These are phyloP conservation scores for Lonchura striata DNA, from an alignment of 2,113 vertebrate species.

Conservation along the genomic window DNA sequence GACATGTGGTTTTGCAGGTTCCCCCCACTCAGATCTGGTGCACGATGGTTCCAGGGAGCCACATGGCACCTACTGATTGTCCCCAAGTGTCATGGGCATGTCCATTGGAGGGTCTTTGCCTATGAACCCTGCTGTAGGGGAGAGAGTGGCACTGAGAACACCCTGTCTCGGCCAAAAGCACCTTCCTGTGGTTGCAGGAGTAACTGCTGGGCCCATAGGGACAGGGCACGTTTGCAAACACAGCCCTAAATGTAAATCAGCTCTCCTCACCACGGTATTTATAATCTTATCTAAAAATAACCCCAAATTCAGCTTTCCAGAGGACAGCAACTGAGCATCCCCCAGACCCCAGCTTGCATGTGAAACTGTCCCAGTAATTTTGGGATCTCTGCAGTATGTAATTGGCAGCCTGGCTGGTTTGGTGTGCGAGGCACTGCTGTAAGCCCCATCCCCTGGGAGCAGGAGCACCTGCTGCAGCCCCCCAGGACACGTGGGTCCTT, in stretches of 20 bases:
- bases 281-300: conserved; percentile 37
- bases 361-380: conserved; percentile 42
- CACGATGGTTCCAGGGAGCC: rapidly evolving
- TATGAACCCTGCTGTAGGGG: background rate
- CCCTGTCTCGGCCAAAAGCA: background rate
- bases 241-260: conserved; percentile 16
- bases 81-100: rapidly evolving
- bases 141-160: background rate
- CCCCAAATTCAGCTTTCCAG: conserved; percentile 4
- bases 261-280: conserved; percentile 6
- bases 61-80: background rate
- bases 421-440: background rate
- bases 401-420: background rate
- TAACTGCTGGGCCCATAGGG: rapidly evolving
- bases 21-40: background rate
- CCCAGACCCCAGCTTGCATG: conserved; percentile 31
- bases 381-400: conserved; percentile 3
- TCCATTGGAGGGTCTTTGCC: background rate
- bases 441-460: background rate
- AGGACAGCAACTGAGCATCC: conserved; percentile 36
- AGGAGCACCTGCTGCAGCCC: background rate
- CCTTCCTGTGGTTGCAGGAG: background rate
- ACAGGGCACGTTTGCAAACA: conserved; percentile 13
- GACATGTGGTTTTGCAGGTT: background rate
- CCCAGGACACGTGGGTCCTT: rapidly evolving